Conservation (phyloP, 2,888 invertebrate species). For the Drosophila histrio region DNA sequence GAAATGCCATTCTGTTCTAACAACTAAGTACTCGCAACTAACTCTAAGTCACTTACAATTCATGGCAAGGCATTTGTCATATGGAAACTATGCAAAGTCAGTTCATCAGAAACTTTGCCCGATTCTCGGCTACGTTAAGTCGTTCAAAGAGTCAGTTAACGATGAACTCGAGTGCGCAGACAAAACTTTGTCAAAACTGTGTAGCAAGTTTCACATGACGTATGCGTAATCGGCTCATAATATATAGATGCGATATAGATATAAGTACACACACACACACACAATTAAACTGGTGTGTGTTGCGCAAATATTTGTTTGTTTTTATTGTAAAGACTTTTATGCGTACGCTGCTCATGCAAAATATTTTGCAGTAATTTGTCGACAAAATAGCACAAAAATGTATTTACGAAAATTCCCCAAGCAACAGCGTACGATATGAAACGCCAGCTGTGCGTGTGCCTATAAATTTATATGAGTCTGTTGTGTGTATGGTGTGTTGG, state of each 20-base stretch:
- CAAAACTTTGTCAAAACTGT: conserved; percentile 39
- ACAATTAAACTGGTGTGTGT: not conserved
- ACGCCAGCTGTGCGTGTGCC: conserved; percentile 63
- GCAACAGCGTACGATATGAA: conserved; percentile 19
- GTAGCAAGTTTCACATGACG: conserved; percentile 42
- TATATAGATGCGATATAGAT: conserved; percentile 21
- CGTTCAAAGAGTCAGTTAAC: conserved; percentile 43
- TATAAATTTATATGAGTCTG: conserved; percentile 59
- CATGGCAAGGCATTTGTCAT: conserved; percentile 7
- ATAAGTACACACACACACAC: not conserved
- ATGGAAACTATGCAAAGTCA: conserved; percentile 13
- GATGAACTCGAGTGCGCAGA: conserved; percentile 1
- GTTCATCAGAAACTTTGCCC: conserved; percentile 30
- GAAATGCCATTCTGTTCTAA: not conserved
- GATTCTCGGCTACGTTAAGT: conserved; percentile 19
- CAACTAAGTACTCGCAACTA: conserved; percentile 9
- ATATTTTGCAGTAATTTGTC: conserved; percentile 76
- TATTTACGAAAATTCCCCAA: conserved; percentile 68
- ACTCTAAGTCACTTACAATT: conserved; percentile 1
- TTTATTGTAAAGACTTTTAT: conserved; percentile 68
- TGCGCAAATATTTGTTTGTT: conserved; percentile 49
- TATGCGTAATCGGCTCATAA: conserved; percentile 55
- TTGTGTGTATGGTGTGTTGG: conserved; percentile 10
- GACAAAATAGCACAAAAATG: conserved; percentile 55
- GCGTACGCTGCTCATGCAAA: conserved; percentile 65